A percentile compares a stretch with the other conserved stretches of the same genome.
phyloP scores from a whole-genome alignment of 2,888 invertebrate species.

The Maniola hyperantus region DNA sequence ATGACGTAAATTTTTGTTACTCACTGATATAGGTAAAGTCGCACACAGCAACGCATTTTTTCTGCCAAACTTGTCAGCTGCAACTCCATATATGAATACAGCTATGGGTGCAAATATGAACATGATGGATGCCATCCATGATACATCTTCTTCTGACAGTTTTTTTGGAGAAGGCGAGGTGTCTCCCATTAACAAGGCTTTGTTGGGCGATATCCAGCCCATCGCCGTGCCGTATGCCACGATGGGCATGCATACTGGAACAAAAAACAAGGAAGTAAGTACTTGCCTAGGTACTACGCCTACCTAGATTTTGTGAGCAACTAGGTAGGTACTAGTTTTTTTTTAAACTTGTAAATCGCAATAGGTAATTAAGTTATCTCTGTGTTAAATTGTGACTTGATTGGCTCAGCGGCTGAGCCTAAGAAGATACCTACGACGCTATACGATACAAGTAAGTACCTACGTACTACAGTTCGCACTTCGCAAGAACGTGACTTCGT shows the following conservation, averaged over 20 bases:
- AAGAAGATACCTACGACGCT: too few species aligned
- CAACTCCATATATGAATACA: conserved; percentile 77
- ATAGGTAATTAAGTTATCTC: too few species aligned
- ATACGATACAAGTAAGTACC: too few species aligned
- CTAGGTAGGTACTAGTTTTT: too few species aligned
- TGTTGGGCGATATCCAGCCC: conserved; percentile 83
- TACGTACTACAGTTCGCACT: too few species aligned
- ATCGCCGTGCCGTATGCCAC: conserved; percentile 79
- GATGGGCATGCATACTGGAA: conserved; percentile 80
- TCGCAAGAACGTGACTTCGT: too few species aligned
- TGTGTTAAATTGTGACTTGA: too few species aligned
- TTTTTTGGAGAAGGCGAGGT: conserved; percentile 61
- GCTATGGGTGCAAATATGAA: conserved; percentile 81
- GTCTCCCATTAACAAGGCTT: conserved; percentile 71
- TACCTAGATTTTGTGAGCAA: too few species aligned
- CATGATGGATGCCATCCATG: conserved; percentile 83
- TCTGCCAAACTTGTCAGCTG: conserved; percentile 77
- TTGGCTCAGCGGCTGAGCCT: too few species aligned
- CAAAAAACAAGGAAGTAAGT: conserved; percentile 19
- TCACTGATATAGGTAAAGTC: conserved; percentile 68
- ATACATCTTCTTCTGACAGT: conserved; percentile 71
- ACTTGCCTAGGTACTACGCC: too few species aligned
- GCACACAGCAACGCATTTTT: conserved; percentile 71
- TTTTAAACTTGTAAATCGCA: too few species aligned
- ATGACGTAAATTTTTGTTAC: conserved; percentile 36